phyloP scores from a whole-genome alignment of 2,888 invertebrate genomes.

The Phorcus lineatus region DNA sequence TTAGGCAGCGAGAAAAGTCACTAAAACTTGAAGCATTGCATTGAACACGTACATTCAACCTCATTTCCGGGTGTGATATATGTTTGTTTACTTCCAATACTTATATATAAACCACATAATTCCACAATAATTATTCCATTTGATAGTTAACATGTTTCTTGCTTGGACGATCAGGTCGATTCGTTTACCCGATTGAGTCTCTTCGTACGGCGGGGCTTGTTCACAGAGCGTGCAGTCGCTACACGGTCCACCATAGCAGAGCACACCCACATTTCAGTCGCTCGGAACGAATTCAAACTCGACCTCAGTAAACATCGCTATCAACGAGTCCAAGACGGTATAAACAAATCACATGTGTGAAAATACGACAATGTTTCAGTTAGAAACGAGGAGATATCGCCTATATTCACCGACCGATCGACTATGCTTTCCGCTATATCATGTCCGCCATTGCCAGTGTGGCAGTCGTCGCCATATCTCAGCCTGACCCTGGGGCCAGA shows the following conservation, averaged over 20 bases:
- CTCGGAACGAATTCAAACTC: background rate
- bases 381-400: slow-evolving; percentile 7
- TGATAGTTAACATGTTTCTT: too few species aligned
- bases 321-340: too few species aligned
- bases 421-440: background rate
- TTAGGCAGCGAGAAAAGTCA: too few species aligned
- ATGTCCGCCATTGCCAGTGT: slow-evolving; percentile 15
- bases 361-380: background rate
- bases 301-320: background rate
- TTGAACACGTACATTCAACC: background rate
- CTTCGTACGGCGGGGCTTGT: too few species aligned
- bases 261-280: background rate
- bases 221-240: too few species aligned
- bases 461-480: slow-evolving; percentile 13
- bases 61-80: slow-evolving; percentile 12
- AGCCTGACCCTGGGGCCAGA: slow-evolving; percentile 15
- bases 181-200: too few species aligned
- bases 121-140: too few species aligned
- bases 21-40: too few species aligned
- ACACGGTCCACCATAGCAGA: too few species aligned
- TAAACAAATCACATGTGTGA: background rate
- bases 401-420: background rate
- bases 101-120: too few species aligned
- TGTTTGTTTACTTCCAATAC: background rate
- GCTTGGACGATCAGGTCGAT: too few species aligned